Evolutionary conservation across 2,113 vertebrate genomes (phyloP).

Genomic region (Gymnobelideus leadbeateri): DNA sequence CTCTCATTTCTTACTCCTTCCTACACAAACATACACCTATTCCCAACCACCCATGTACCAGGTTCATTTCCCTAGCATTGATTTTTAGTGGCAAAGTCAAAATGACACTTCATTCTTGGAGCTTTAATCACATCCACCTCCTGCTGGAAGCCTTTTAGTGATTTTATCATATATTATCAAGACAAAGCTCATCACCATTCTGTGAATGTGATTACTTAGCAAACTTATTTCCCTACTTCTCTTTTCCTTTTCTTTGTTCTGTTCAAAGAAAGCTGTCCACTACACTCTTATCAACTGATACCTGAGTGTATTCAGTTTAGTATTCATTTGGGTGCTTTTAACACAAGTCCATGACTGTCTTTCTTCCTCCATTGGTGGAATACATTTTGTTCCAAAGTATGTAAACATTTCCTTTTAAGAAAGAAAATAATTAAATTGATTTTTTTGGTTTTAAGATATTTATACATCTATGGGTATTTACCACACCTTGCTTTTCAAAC

Average conservation of each 20-base stretch:
- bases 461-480: not conserved
- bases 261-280: not conserved
- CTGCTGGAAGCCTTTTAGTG: not conserved
- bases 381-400: not conserved
- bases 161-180: not conserved
- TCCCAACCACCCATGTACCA: not conserved
- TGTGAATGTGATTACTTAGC: not conserved
- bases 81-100: slow-evolving; percentile 7
- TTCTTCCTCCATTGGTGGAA: not conserved
- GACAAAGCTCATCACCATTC: not conserved
- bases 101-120: not conserved
- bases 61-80: not conserved
- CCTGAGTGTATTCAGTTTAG: not conserved
- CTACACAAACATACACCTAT: not conserved
- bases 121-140: not conserved
- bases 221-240: not conserved
- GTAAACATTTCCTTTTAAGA: not conserved
- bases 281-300: not conserved
- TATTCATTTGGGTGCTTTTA: not conserved
- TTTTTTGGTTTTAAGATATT: not conserved
- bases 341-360: not conserved
- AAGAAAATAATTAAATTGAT: not conserved
- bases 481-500: not conserved
- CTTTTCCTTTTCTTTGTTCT: not conserved
- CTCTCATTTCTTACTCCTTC: not conserved